These are phyloP conservation scores for Drosophila hamatofila DNA, from an alignment of 2,888 invertebrate genomes.

Conservation along the genomic window DNA sequence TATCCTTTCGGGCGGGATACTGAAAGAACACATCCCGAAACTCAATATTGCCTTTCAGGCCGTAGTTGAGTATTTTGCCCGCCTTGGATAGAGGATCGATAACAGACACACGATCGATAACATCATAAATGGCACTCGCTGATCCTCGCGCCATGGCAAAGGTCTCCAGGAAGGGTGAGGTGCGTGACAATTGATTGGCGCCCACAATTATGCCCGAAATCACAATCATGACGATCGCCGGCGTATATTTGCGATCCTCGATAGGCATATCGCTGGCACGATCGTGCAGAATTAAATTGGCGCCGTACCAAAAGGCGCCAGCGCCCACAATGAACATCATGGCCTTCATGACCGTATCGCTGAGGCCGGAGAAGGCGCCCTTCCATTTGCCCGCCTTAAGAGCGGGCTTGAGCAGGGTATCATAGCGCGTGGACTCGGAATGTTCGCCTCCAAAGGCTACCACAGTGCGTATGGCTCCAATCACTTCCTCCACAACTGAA, in stretches of 20 bases:
- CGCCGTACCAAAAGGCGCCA: slow-evolving; percentile 92
- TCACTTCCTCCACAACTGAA: slow-evolving; percentile 90
- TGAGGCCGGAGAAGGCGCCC: slow-evolving; percentile 89
- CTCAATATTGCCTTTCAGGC: slow-evolving; percentile 88
- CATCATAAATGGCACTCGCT: slow-evolving; percentile 90
- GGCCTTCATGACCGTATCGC: slow-evolving; percentile 90
- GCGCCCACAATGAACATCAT: slow-evolving; percentile 90
- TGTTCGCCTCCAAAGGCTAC: slow-evolving; percentile 91
- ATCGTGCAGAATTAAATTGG: slow-evolving; percentile 89
- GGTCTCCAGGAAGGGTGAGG: slow-evolving; percentile 90
- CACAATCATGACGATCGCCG: slow-evolving; percentile 89
- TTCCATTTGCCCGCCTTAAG: slow-evolving; percentile 87
- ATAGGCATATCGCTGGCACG: slow-evolving; percentile 85
- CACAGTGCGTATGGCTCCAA: slow-evolving; percentile 90
- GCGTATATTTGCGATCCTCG: slow-evolving; percentile 88
- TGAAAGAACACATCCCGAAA: slow-evolving; percentile 89
- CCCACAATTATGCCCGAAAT: slow-evolving; percentile 91
- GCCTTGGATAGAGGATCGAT: slow-evolving; percentile 90
- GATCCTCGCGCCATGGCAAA: slow-evolving; percentile 90
- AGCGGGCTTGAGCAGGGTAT: slow-evolving; percentile 86
- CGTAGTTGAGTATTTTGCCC: slow-evolving; percentile 87
- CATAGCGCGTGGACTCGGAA: slow-evolving; percentile 88
- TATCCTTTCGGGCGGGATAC: slow-evolving; percentile 91
- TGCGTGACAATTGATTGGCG: slow-evolving; percentile 90
- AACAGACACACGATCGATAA: slow-evolving; percentile 90